Evolutionary conservation across 2,797 vertebrate genomes (phyloP).

Genomic region (Orestias chungarensis): DNA sequence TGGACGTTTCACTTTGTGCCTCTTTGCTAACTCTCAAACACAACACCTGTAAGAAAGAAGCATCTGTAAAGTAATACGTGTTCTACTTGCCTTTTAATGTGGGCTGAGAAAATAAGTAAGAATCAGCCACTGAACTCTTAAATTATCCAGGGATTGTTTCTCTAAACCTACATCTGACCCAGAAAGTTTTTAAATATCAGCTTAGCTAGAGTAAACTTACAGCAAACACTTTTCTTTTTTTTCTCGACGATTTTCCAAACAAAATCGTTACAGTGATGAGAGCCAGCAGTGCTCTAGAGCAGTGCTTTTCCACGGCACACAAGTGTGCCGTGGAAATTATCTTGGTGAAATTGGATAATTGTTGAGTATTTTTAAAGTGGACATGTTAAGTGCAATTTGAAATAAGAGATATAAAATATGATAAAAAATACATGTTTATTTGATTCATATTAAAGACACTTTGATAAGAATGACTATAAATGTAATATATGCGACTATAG

Average conservation of each 20-base stretch:
- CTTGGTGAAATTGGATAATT: too few relatives aligned
- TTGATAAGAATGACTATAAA: too few relatives aligned
- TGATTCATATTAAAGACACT: too few relatives aligned
- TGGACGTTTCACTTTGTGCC: conserved; percentile 11
- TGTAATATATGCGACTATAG: too few relatives aligned
- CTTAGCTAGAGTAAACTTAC: neutral
- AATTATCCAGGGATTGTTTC: conserved; percentile 39
- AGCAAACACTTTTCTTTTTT: conserved; percentile 24
- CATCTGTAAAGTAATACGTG: conserved; percentile 40
- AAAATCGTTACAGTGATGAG: conserved; percentile 5
- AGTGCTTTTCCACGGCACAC: too few relatives aligned
- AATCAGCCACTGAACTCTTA: conserved; percentile 34
- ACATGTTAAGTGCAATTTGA: too few relatives aligned
- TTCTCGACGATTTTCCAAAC: conserved; percentile 7
- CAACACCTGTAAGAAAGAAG: conserved; percentile 33
- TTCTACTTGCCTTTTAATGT: conserved; percentile 34
- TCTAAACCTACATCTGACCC: conserved; percentile 24
- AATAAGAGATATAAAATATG: too few relatives aligned
- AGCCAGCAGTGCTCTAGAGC: neutral
- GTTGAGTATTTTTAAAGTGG: too few relatives aligned
- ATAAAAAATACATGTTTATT: too few relatives aligned
- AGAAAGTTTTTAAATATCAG: conserved; percentile 28
- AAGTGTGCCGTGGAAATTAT: too few relatives aligned
- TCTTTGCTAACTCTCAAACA: conserved; percentile 33
- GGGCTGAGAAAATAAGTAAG: conserved; percentile 32